Percentiles rank a stretch among this genome's conserved stretches.
Conservation (phyloP, 2,113 vertebrate species). For the Xiphophorus couchianus region DNA sequence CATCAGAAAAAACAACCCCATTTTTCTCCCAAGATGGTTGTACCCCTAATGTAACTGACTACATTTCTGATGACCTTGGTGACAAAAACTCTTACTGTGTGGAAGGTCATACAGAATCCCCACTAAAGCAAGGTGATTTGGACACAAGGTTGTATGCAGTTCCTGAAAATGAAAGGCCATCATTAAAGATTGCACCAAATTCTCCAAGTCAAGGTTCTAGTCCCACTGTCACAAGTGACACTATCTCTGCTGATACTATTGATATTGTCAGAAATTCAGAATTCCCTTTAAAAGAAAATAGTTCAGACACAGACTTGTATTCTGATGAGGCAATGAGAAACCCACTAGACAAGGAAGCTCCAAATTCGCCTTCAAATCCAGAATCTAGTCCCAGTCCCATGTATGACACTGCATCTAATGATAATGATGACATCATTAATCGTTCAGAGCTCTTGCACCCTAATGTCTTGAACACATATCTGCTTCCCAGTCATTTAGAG, state of each 20-base stretch:
- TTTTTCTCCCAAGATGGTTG: not conserved
- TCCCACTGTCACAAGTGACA: not conserved
- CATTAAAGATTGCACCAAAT: not conserved
- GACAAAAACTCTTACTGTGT: conserved; percentile 24
- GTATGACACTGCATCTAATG: not conserved
- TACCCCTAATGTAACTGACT: not conserved
- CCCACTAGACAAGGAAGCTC: not conserved
- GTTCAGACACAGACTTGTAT: not conserved
- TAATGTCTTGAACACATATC: conserved; percentile 1
- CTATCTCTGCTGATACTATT: not conserved
- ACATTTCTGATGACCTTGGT: not conserved
- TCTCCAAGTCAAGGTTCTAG: not conserved
- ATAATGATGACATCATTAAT: not conserved
- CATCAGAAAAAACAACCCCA: not conserved
- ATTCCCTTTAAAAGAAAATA: not conserved
- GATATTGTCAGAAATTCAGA: not conserved
- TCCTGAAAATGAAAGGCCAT: conserved; percentile 1
- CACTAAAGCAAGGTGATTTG: conserved; percentile 38
- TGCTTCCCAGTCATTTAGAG: conserved; percentile 4
- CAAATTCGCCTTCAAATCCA: not conserved
- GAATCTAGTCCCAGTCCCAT: not conserved
- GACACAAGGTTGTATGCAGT: not conserved
- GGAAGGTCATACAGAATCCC: conserved; percentile 42
- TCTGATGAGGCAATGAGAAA: not conserved
- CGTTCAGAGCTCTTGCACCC: not conserved